phyloP scores from a whole-genome alignment of 2,888 invertebrate genomes.

The Unio delphinus region DNA sequence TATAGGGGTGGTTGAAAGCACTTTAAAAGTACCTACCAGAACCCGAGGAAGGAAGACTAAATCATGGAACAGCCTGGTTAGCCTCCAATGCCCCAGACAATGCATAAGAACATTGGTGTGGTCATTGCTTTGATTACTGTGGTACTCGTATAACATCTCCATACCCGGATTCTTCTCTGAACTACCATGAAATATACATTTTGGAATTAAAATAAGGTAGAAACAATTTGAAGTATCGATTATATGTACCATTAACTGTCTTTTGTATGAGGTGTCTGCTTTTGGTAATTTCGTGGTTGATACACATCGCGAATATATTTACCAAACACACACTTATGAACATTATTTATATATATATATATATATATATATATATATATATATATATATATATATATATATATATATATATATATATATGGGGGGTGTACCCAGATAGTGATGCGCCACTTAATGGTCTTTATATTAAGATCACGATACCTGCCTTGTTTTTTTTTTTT shows the following conservation, averaged over 20 bases:
- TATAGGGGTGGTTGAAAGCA: no score
- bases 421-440: no score
- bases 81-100: slow-evolving; percentile 64
- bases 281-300: background rate
- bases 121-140: slow-evolving; percentile 66
- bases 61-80: slow-evolving; percentile 65
- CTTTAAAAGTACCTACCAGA: slow-evolving; percentile 45
- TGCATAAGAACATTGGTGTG: slow-evolving; percentile 64
- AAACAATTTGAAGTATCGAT: background rate
- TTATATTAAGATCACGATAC: no score
- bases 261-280: background rate
- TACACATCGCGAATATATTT: background rate
- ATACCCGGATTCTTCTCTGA: slow-evolving; percentile 50
- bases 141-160: slow-evolving; percentile 66
- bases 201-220: no score
- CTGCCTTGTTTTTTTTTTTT: no score
- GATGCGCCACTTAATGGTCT: no score
- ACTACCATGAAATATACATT: slow-evolving; percentile 35
- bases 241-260: no score
- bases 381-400: no score
- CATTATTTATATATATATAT: background rate
- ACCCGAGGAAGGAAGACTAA: slow-evolving; percentile 59
- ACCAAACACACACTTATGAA: background rate
- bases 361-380: no score
- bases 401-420: no score